These are phyloP conservation scores for Macroglossus sobrinus DNA, from an alignment of 2,113 vertebrate species.

Conservation along the genomic window DNA sequence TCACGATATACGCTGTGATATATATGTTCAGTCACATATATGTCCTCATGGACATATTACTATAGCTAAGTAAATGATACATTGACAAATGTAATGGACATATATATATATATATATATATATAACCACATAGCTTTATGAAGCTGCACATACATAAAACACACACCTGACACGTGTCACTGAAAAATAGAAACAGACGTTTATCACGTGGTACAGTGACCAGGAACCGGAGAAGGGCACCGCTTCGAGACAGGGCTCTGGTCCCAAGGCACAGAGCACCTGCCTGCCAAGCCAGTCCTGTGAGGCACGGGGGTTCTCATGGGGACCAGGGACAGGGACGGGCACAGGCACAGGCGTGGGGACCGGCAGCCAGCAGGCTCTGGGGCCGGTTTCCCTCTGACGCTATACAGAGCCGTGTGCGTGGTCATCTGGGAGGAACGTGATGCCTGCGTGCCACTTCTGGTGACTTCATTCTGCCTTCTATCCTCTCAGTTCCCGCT, in stretches of 20 bases:
- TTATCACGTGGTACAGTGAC: neutral
- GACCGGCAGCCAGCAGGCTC: neutral
- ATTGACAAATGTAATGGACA: neutral
- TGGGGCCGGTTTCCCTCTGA: too few relatives aligned
- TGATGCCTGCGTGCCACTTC: fast-evolving
- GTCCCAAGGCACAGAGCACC: neutral
- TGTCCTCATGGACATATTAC: neutral
- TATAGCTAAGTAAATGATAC: neutral
- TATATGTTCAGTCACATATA: too few relatives aligned
- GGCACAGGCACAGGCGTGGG: too few relatives aligned
- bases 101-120: fast-evolving
- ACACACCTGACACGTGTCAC: neutral
- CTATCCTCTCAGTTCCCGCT: neutral
- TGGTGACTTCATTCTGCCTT: too few relatives aligned
- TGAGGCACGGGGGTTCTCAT: neutral
- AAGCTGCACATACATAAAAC: neutral
- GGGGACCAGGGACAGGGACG: neutral
- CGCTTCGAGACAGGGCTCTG: fast-evolving
- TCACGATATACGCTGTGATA: too few relatives aligned
- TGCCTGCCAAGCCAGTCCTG: neutral
- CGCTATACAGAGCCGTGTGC: neutral
- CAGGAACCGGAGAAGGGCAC: neutral
- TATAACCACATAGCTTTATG: neutral
- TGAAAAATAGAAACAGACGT: neutral
- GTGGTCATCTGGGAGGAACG: fast-evolving